Evolutionary conservation across 2,888 invertebrate genomes (phyloP).

Genomic region (Conops quadrifasciatus): DNA sequence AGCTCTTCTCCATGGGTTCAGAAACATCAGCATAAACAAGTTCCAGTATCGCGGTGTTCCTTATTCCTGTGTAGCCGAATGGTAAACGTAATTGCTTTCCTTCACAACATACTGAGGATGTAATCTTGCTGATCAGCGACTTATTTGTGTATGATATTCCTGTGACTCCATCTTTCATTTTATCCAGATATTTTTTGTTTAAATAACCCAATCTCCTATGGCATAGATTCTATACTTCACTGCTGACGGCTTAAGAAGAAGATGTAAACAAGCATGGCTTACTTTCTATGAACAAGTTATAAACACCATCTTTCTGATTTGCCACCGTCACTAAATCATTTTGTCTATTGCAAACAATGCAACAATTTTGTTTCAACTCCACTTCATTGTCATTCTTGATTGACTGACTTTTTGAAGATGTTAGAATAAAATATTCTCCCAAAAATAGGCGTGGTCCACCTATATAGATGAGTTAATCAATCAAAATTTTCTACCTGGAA

Average conservation of each 20-base stretch:
- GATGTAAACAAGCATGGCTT: not conserved
- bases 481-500: too few species aligned
- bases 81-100: conserved; percentile 1
- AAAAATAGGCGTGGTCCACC: too few species aligned
- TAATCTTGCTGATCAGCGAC: not conserved
- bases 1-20: not conserved
- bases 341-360: too few species aligned
- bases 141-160: not conserved
- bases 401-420: too few species aligned
- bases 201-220: not conserved
- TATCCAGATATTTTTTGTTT: not conserved
- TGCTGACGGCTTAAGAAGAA: too few species aligned
- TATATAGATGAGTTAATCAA: too few species aligned
- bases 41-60: not conserved
- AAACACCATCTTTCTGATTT: not conserved
- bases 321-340: not conserved
- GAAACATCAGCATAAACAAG: not conserved
- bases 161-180: not conserved
- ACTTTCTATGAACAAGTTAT: not conserved
- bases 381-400: too few species aligned
- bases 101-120: conserved; percentile 4
- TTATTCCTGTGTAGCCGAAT: not conserved
- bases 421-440: too few species aligned
- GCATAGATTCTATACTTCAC: too few species aligned
- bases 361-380: too few species aligned